Base-by-base conservation (phyloP, 2,797 vertebrate species). In the Danio kyathit region DNA sequence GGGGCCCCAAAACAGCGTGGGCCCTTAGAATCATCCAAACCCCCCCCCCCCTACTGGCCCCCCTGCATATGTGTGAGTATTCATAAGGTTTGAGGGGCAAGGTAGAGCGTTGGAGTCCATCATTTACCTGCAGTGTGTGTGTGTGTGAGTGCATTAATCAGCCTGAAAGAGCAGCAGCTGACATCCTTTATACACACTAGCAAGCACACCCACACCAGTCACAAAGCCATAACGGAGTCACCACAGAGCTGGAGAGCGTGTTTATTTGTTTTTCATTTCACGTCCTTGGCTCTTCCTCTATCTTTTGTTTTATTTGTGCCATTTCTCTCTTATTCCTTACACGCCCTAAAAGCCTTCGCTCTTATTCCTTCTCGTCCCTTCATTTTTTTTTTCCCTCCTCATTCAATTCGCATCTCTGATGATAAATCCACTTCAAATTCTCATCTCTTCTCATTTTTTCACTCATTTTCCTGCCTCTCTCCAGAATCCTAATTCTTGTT, bases 101-200 rank as follows among this genome's bases (percentile, higher is more conserved):
- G 52, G 41, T 56, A 52, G 41, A 69, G 41, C 21, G 46, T 40
- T 66, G 7, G 5, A 79, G 77, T 81, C 80, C 61, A 84, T 87
- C 86, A 84, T 86, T 86, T 71, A 84, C 66, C 82, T 66, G 70
- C 80, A 71, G 77, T 70, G 64, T 76, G 70, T 70, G 64, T 76
- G 70, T 29, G 29, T 81, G 74, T 63, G 74, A 82, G 83, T 66
- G 76, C 84, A 86, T 86, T 83, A 84, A 86, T 86, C 84, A 86
- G 81, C 81, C 78, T 80, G 70, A 79, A 75, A 57, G 54, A 74
- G 76, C 59, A 43, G 66, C 51, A 13, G 40, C 80, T 82, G 82
- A 76, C 79, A 87, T 82, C 63, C 75, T 74, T 85, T 80, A 83
- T 77, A 82, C 76, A 43, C 74, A 69, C 74, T 60, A 44, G 54